A percentile compares a stretch with the other conserved stretches of the same genome.
These are phyloP conservation scores for Stictonetta naevosa DNA, from an alignment of 2,113 vertebrate species.

Conservation along the genomic window DNA sequence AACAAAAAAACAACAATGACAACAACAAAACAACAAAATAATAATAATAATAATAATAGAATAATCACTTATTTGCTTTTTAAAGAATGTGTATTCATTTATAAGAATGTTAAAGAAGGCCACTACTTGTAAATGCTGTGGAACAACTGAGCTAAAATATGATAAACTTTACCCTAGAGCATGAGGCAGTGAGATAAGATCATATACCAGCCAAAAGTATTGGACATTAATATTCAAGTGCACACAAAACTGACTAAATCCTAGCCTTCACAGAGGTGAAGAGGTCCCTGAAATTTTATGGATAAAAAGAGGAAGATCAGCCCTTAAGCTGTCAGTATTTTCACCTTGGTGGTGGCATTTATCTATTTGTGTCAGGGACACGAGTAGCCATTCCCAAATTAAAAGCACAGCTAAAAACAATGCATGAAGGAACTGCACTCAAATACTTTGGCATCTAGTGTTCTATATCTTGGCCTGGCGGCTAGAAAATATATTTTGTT, in stretches of 20 bases:
- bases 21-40: rapidly evolving
- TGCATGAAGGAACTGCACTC: neutral
- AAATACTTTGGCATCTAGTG: neutral
- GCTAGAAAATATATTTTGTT: slow-evolving; percentile 8
- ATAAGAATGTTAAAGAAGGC: neutral
- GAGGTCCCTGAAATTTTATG: neutral
- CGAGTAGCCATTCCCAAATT: neutral
- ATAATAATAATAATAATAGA: neutral
- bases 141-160: neutral
- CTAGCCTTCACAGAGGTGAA: neutral
- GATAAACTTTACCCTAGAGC: neutral
- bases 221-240: neutral
- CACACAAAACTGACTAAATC: neutral
- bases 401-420: neutral
- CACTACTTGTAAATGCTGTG: neutral
- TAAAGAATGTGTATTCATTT: neutral
- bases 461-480: slow-evolving; percentile 1
- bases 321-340: neutral
- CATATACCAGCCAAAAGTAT: neutral
- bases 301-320: neutral
- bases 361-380: neutral
- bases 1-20: neutral
- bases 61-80: neutral
- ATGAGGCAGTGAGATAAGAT: neutral
- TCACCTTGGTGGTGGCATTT: neutral